These are phyloP conservation scores for Cyprinus carpio DNA, from an alignment of 2,113 vertebrate genomes.

Conservation along the genomic window DNA sequence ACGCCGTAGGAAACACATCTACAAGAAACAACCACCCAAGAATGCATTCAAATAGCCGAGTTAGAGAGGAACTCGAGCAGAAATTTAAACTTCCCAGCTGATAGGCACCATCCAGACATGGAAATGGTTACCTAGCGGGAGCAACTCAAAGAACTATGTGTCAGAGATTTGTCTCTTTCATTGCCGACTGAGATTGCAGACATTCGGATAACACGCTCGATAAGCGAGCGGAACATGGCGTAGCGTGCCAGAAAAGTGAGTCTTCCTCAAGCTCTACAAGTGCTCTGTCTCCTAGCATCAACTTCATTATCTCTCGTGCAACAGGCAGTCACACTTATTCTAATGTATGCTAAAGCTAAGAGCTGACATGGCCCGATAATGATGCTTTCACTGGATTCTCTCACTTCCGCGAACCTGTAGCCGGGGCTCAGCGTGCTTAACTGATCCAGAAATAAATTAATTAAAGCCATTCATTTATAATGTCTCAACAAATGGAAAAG, in stretches of 20 bases:
- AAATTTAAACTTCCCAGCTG: background rate
- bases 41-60: background rate
- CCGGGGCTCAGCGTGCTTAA: constrained; percentile 10
- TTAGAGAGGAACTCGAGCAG: background rate
- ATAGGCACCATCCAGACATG: background rate
- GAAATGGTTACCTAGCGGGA: background rate
- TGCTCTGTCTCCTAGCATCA: constrained; percentile 24
- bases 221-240: background rate
- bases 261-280: constrained; percentile 41
- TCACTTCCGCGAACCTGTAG: constrained; percentile 47
- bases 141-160: background rate
- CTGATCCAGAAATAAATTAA: constrained; percentile 46
- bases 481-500: constrained; percentile 30
- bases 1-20: background rate
- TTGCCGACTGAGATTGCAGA: background rate
- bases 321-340: constrained; percentile 61
- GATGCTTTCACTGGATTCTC: constrained; percentile 55
- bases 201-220: background rate
- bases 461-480: constrained; percentile 54
- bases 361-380: constrained; percentile 58
- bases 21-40: background rate
- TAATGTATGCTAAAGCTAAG: constrained; percentile 61
- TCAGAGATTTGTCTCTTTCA: constrained; percentile 10
- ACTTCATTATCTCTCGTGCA: constrained; percentile 63
- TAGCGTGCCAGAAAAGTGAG: constrained; percentile 12